These are phyloP conservation scores for Helicoverpa zea DNA, from an alignment of 1,140 invertebrate species.

Conservation along the genomic window DNA sequence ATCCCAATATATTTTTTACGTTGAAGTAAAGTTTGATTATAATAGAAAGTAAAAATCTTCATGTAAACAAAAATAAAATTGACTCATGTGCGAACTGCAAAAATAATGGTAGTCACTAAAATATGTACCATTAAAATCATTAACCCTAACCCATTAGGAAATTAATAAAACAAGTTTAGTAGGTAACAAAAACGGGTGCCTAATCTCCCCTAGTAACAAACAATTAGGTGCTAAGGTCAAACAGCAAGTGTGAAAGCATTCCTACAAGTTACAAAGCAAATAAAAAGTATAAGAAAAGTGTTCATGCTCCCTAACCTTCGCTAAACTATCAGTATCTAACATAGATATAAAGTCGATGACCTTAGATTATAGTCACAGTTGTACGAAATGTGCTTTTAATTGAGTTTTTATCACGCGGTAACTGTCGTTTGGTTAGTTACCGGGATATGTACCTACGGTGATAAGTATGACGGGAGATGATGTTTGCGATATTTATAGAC, in stretches of 20 bases:
- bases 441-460: slow-evolving; percentile 9
- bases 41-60: no score
- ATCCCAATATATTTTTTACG: no score
- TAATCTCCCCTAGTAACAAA: no score
- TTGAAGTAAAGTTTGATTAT: no score
- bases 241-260: background rate
- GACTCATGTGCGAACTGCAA: no score
- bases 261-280: no score
- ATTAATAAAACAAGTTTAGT: no score
- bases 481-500: background rate
- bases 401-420: background rate
- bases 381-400: slow-evolving; percentile 25
- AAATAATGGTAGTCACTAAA: no score
- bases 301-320: slow-evolving; percentile 13
- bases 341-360: slow-evolving; percentile 38
- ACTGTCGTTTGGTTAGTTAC: slow-evolving; percentile 21
- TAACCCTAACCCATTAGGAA: no score
- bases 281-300: background rate
- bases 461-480: slow-evolving; percentile 4
- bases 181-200: no score
- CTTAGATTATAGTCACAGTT: slow-evolving; percentile 34
- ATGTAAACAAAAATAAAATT: no score
- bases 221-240: background rate
- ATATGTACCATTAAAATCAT: no score
- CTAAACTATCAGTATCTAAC: background rate